These are phyloP conservation scores for Porites rus DNA, from an alignment of 92 coral and sea anemone genomes.

Conservation along the genomic window DNA sequence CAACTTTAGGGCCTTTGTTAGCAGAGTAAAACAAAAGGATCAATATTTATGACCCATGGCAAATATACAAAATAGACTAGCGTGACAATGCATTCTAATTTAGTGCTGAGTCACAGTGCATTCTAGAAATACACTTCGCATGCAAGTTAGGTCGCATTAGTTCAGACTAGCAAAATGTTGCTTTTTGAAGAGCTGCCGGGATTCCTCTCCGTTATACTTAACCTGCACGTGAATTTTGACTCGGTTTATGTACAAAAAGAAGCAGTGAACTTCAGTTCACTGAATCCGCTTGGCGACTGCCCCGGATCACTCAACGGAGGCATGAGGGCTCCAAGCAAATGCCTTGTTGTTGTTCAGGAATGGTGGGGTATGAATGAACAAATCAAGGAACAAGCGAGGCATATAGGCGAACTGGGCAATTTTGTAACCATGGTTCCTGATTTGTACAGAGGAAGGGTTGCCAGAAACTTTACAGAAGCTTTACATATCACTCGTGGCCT, in stretches of 20 bases:
- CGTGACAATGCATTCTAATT: neutral
- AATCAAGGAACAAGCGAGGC: slow-evolving; percentile 89
- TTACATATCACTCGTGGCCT: slow-evolving; percentile 68
- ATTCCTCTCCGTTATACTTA: slow-evolving; percentile 65
- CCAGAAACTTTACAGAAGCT: slow-evolving; percentile 71
- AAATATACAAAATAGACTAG: neutral
- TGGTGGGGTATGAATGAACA: slow-evolving; percentile 99
- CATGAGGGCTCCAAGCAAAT: slow-evolving; percentile 64
- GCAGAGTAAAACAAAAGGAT: neutral
- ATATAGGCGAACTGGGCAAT: slow-evolving; percentile 79
- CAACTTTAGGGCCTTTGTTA: too few relatives aligned
- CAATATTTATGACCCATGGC: neutral
- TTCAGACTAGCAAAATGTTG: slow-evolving; percentile 50
- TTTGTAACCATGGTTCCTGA: slow-evolving; percentile 94
- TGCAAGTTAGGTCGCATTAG: too few relatives aligned
- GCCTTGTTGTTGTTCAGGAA: slow-evolving; percentile 94
- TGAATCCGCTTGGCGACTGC: slow-evolving; percentile 79
- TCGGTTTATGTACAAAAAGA: slow-evolving; percentile 70
- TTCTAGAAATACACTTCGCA: neutral
- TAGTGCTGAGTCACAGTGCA: slow-evolving; percentile 40
- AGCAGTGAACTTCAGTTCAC: slow-evolving; percentile 70
- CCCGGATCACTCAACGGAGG: slow-evolving; percentile 88
- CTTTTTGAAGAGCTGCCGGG: slow-evolving; percentile 60
- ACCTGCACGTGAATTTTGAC: slow-evolving; percentile 76
- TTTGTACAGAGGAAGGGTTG: slow-evolving; percentile 86